Base-by-base conservation (phyloP, 2,113 vertebrate genomes). In the Chaetorhynchus papuensis region DNA sequence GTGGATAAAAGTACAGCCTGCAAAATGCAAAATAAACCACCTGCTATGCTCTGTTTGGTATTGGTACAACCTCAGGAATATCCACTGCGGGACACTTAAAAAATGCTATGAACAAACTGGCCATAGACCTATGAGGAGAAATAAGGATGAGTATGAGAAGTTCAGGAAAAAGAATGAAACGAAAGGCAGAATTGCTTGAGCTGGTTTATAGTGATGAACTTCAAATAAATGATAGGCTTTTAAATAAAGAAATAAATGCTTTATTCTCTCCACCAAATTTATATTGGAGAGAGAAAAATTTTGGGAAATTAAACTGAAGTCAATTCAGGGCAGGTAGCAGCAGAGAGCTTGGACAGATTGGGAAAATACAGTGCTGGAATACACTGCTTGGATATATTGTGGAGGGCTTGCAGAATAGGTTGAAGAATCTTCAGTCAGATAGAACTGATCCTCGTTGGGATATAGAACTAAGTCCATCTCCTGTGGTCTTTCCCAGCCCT, bases 401-500 rank as follows among this genome's bases (percentile, higher is more conserved):
- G 30, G 9, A 75, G 12, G 7, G 12, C 33, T 56, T 90, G 57
- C 49, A 72, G 61, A 75, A 63, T 5, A 54, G 7, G 2, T 0
- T n/a, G 44, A 60, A 57, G 28, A 76, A 76, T 49, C 10, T 72
- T 87, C 37, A 23, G 16, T 27, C 56, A 78, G 6, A 15, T 74
- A 12, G 39, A 87, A 59, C 10, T 30, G 23, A 47, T 60, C 19
- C 7, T 47, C 0, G 0, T 5, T 83, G 15, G 3, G 28, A 21
- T 44, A 53, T 53, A 44, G 17, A 11, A 35, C 64, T 68, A 35
- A 30, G 11, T 41, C 1, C 18, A 47, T 14, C 16, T 80, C 44
- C 41, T 30, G 5, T 6, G 19, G 6, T 39, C 11, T 87, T 35
- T 76, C 14, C 16, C 10, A 56, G 4, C 5, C 8, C 15, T 41